Evolutionary conservation across 2,113 vertebrate species (phyloP).

Genomic region (Theristicus caerulescens): DNA sequence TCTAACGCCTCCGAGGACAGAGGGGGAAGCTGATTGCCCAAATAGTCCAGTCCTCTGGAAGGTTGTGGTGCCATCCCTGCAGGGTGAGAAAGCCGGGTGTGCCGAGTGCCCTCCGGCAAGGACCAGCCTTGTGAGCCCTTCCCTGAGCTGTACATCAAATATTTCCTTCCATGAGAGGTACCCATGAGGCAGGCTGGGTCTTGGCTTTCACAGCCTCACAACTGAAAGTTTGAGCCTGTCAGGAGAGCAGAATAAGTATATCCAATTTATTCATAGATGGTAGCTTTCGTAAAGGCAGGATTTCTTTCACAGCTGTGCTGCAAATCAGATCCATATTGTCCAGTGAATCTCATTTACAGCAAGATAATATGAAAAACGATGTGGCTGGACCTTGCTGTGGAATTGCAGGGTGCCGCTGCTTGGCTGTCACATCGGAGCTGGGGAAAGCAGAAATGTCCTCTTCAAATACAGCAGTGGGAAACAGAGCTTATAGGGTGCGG

Average conservation of each 20-base stretch:
- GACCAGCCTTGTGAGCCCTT: neutral
- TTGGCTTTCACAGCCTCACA: neutral
- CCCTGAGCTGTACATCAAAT: neutral
- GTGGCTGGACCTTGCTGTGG: neutral
- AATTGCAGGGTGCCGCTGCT: neutral
- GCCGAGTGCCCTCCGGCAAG: neutral
- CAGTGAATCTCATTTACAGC: neutral
- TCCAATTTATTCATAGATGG: constrained; percentile 17
- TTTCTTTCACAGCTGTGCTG: constrained; percentile 18
- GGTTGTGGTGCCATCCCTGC: accelerated
- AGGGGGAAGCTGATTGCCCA: neutral
- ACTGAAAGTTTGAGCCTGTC: neutral
- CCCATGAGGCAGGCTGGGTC: neutral
- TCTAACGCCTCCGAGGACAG: neutral
- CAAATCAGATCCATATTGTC: neutral
- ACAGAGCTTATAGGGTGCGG: neutral
- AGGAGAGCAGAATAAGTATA: neutral
- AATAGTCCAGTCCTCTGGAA: neutral
- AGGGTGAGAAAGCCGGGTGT: neutral
- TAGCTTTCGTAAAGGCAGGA: constrained; percentile 17
- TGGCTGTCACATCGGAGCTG: neutral
- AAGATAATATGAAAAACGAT: neutral
- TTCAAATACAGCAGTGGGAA: neutral
- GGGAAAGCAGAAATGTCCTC: neutral
- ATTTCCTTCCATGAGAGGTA: neutral